Evolutionary conservation across 2,888 invertebrate species (phyloP).

Genomic region (Achlya flavicornis): DNA sequence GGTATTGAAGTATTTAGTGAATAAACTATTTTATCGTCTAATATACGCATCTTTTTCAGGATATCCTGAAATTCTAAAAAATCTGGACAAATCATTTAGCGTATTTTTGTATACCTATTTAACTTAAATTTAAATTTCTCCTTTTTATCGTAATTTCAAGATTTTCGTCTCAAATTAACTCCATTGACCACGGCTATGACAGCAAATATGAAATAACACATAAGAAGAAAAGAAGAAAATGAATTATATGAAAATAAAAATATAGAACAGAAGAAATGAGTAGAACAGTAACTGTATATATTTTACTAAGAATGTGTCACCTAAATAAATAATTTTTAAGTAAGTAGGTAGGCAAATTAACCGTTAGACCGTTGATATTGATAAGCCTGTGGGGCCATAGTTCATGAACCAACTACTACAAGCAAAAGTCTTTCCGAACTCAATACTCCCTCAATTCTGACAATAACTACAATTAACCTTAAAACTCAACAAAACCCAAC

Average conservation of each 20-base stretch:
- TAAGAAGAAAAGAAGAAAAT: too few relatives aligned
- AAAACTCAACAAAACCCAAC: neutral
- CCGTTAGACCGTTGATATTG: neutral
- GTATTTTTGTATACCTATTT: neutral
- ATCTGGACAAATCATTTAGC: constrained; percentile 87
- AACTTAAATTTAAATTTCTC: neutral
- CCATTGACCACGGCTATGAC: too few relatives aligned
- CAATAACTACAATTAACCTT: constrained; percentile 5
- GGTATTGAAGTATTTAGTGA: constrained; percentile 93
- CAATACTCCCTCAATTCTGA: neutral
- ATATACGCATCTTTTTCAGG: constrained; percentile 74
- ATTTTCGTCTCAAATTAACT: too few relatives aligned
- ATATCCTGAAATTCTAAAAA: constrained; percentile 93
- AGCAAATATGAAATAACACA: too few relatives aligned
- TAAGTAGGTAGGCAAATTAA: neutral
- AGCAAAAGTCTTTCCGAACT: neutral
- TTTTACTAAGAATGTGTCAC: too few relatives aligned
- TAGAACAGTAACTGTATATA: neutral
- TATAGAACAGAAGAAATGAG: neutral
- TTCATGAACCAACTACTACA: neutral
- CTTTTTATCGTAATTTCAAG: neutral
- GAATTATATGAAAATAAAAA: too few relatives aligned
- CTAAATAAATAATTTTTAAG: neutral
- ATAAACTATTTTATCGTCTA: constrained; percentile 90
- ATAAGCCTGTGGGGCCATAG: too few relatives aligned